These are phyloP conservation scores for Triplophysa tibetana DNA, from an alignment of 2,113 vertebrate genomes.

Conservation along the genomic window DNA sequence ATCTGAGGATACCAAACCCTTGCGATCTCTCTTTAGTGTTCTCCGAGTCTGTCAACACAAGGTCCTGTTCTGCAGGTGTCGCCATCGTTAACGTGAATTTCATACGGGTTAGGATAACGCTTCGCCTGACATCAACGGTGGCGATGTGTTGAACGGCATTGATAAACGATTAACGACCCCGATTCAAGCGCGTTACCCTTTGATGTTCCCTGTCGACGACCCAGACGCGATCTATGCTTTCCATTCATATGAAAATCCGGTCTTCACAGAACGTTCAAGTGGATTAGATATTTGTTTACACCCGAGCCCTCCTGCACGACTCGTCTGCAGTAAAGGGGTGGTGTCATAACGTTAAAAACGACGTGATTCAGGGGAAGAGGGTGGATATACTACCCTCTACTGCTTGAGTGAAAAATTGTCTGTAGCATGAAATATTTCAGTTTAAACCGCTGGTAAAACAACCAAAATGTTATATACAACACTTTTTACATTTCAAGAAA, in stretches of 20 bases:
- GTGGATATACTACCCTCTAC: constrained; percentile 57
- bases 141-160: constrained; percentile 44
- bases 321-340: constrained; percentile 67
- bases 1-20: constrained; percentile 75
- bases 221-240: background rate
- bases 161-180: constrained; percentile 44
- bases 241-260: background rate
- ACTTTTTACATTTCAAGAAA: constrained; percentile 3
- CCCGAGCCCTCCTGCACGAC: constrained; percentile 43
- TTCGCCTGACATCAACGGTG: constrained; percentile 52
- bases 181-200: constrained; percentile 13
- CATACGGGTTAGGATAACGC: constrained; percentile 40
- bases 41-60: constrained; percentile 74
- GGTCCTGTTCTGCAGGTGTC: constrained; percentile 76
- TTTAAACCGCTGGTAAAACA: background rate
- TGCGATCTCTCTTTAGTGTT: constrained; percentile 71
- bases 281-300: constrained; percentile 69
- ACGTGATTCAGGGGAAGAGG: constrained; percentile 67
- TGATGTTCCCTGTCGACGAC: constrained; percentile 2
- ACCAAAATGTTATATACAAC: background rate
- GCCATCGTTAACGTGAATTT: constrained; percentile 65
- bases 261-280: background rate
- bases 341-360: constrained; percentile 65
- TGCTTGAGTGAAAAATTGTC: constrained; percentile 38
- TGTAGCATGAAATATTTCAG: background rate